Conservation (phyloP, 2,113 vertebrate species). For the Vulpes lagopus region DNA sequence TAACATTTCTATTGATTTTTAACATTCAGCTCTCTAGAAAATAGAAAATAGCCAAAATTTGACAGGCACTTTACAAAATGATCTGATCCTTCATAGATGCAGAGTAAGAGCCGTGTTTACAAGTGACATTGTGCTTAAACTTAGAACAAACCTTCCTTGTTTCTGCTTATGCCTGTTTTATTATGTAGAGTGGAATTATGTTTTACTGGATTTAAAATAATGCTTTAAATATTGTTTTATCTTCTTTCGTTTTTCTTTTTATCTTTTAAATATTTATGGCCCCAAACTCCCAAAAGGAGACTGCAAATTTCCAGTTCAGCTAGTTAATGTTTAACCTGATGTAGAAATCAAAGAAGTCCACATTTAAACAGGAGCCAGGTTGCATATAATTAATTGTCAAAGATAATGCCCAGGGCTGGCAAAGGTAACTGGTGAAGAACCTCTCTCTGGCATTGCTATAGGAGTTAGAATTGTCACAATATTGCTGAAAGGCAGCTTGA, state of each 20-base stretch:
- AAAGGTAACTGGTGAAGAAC: background rate
- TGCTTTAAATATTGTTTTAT: conserved; percentile 44
- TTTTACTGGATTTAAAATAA: conserved; percentile 58
- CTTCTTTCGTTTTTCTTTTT: conserved; percentile 44
- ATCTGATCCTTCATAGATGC: conserved; percentile 57
- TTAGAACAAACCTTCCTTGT: conserved; percentile 60
- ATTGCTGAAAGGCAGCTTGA: background rate
- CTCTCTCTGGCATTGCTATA: background rate
- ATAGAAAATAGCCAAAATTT: conserved; percentile 79
- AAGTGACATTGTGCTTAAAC: conserved; percentile 56
- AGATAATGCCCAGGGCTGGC: background rate
- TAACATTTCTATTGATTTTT: conserved; percentile 80
- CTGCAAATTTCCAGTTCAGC: background rate
- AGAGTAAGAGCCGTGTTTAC: conserved; percentile 47
- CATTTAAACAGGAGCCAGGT: background rate
- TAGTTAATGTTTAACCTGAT: conserved; percentile 9
- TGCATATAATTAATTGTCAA: background rate
- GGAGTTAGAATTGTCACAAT: background rate
- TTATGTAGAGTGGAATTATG: background rate
- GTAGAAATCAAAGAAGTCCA: conserved; percentile 18
- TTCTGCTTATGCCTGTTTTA: conserved; percentile 37
- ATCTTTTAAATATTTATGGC: conserved; percentile 56
- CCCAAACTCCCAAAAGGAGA: conserved; percentile 1
- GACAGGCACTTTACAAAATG: conserved; percentile 78
- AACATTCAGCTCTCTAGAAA: conserved; percentile 74